phyloP scores from a whole-genome alignment of 2,888 invertebrate species.

The Netelia fuscicornis region DNA sequence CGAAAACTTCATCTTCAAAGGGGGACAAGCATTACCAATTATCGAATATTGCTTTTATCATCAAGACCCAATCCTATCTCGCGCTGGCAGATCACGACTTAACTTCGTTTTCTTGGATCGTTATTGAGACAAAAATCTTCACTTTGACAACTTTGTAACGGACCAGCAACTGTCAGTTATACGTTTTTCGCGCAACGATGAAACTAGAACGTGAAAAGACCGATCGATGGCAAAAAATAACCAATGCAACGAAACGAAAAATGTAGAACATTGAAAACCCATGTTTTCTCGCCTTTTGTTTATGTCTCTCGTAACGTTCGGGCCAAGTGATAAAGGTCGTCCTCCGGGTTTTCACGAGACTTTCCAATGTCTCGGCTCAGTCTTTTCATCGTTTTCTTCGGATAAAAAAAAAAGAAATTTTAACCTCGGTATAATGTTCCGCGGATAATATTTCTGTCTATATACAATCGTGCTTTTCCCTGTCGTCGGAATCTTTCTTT shows the following conservation, averaged over 20 bases:
- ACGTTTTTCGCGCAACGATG: background rate
- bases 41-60: background rate
- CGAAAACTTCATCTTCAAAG: conserved; percentile 17
- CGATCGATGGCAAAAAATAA: background rate
- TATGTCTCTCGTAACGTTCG: background rate
- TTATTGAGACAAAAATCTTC: conserved; percentile 3
- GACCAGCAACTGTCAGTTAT: background rate
- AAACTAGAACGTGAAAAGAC: background rate
- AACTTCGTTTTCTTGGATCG: background rate
- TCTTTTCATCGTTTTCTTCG: background rate
- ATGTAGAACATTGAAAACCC: background rate
- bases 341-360: background rate
- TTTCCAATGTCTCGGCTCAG: background rate
- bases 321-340: conserved; percentile 15
- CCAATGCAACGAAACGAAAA: background rate
- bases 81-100: background rate
- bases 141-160: background rate
- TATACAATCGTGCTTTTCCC: background rate
- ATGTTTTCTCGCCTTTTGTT: background rate
- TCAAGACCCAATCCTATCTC: background rate
- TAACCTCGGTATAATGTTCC: conserved; percentile 4
- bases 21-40: conserved; percentile 35
- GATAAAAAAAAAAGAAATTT: conserved; percentile 17
- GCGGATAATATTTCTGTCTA: conserved; percentile 2
- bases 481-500: conserved; percentile 10